Base-by-base conservation (phyloP, 2,888 invertebrate genomes). In the Chalcosyrphus nemorum region DNA sequence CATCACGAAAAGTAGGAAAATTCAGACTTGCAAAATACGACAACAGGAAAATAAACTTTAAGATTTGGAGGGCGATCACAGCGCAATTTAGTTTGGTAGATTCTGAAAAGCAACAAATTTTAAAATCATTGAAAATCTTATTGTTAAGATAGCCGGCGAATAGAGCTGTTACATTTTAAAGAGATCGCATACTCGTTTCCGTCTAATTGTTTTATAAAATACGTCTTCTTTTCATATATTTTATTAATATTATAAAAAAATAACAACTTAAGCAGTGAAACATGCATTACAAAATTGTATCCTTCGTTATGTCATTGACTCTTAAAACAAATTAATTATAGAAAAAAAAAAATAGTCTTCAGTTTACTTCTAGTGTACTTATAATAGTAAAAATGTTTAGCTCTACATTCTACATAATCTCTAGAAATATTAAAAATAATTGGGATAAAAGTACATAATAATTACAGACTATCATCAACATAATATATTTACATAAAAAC, bases 381-480 rank as follows among this genome's bases (percentile, higher is more conserved):
- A 57, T 17, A 59, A 59, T 61, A 38, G 65, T 41, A 63, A 61
- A 81, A 72, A 66, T 61, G 29, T 15, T 15, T 43, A 56, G 75
- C 54, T 81, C 57, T 43, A 80, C 52, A 61, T n/a, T 61, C 63
- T 52, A 66, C 32, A 84, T 61, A 68, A 68, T 56, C 32, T 56
- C 21, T 35, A 54, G 17, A 13, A 56, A 54, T 29, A 66, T 19
- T 50, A 47, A 68, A 41, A 57, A 66, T 38, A 66, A 63, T 38
- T 32, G 41, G 47, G 57, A 27, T 50, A 74, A 32, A 74, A 50
- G 74, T 74, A 81, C 47, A 70, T 52, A 32, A 71, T 50, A 65
- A 66, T 71, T 81, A 81, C 57, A 71, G 13, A 77, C 72, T 77
- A 72, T 71, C 57, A 82, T 82, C 57, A 43, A 77, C 65, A 68